Conservation (phyloP, 2,888 invertebrate species). For the Lagria hirta region DNA sequence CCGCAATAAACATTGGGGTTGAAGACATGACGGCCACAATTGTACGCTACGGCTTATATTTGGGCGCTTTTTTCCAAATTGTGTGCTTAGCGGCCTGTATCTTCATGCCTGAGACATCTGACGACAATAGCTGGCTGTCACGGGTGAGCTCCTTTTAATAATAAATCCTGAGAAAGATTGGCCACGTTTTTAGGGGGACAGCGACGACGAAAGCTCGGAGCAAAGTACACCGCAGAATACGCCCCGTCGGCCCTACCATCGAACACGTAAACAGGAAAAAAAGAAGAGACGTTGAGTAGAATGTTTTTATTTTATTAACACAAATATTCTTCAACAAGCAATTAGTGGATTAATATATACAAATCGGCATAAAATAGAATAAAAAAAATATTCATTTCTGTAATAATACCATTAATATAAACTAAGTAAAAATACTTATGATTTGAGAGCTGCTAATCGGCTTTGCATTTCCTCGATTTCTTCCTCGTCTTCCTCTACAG, state of each 20-base stretch:
- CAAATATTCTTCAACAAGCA: constrained; percentile 19
- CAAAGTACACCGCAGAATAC: constrained; percentile 72
- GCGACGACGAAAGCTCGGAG: constrained; percentile 73
- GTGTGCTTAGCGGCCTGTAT: constrained; percentile 81
- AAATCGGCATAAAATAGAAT: constrained; percentile 21
- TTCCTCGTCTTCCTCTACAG: constrained; percentile 64
- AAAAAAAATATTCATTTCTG: constrained; percentile 19
- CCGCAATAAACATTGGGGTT: constrained; percentile 58
- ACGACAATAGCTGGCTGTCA: constrained; percentile 50
- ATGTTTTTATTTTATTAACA: constrained; percentile 14
- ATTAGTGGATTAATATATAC: constrained; percentile 16
- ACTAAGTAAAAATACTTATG: constrained; percentile 59
- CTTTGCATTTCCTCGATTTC: constrained; percentile 93
- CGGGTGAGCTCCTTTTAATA: constrained; percentile 55
- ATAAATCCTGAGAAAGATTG: no score
- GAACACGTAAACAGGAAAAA: constrained; percentile 68
- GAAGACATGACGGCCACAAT: constrained; percentile 74
- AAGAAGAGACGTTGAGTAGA: constrained; percentile 65
- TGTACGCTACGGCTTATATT: constrained; percentile 77
- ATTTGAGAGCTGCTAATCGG: constrained; percentile 82
- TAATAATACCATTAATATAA: constrained; percentile 9
- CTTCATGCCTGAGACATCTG: constrained; percentile 68
- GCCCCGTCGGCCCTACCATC: constrained; percentile 64
- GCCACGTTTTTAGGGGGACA: constrained; percentile 57
- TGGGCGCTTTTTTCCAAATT: constrained; percentile 87